phyloP scores from a whole-genome alignment of 1,140 invertebrate genomes.

The Pristionchus pacificus region DNA sequence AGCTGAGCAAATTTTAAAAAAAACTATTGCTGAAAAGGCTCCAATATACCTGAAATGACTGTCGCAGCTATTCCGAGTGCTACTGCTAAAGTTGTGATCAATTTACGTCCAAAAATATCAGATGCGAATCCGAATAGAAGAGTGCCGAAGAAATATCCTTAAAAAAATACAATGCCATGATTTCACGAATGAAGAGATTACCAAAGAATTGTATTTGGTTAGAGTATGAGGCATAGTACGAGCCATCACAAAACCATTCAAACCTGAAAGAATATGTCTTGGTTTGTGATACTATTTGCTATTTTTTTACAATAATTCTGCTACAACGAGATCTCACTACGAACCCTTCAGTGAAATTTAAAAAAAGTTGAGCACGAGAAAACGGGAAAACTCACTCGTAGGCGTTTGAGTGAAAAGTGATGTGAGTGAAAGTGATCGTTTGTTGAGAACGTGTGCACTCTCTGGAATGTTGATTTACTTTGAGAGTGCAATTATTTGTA shows the following conservation, averaged over 20 bases:
- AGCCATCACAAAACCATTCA: conserved; percentile 35
- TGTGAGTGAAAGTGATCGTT: conserved; percentile 36
- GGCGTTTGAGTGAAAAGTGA: conserved; percentile 45
- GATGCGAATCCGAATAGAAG: conserved; percentile 42
- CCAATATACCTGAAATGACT: conserved; percentile 18
- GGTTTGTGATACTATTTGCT: too few relatives aligned
- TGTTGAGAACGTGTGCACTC: conserved; percentile 25
- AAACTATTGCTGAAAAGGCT: too few relatives aligned
- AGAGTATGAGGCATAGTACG: conserved; percentile 42
- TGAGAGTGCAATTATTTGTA: too few relatives aligned
- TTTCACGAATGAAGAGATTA: neutral
- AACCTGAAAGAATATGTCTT: conserved; percentile 39
- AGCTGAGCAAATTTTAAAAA: too few relatives aligned
- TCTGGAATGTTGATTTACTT: too few relatives aligned
- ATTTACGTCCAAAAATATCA: conserved; percentile 48
- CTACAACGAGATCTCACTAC: too few relatives aligned
- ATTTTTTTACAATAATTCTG: too few relatives aligned
- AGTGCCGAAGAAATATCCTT: conserved; percentile 40
- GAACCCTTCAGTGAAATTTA: too few relatives aligned
- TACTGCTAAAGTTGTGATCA: conserved; percentile 41
- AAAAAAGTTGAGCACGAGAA: too few relatives aligned
- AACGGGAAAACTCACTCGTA: conserved; percentile 35
- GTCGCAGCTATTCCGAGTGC: conserved; percentile 27
- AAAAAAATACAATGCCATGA: neutral
- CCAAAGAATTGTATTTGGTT: conserved; percentile 44